Percentiles rank a stretch among this genome's conserved stretches.
Conservation (phyloP, 1,140 invertebrate genomes). For the Limonius californicus region DNA sequence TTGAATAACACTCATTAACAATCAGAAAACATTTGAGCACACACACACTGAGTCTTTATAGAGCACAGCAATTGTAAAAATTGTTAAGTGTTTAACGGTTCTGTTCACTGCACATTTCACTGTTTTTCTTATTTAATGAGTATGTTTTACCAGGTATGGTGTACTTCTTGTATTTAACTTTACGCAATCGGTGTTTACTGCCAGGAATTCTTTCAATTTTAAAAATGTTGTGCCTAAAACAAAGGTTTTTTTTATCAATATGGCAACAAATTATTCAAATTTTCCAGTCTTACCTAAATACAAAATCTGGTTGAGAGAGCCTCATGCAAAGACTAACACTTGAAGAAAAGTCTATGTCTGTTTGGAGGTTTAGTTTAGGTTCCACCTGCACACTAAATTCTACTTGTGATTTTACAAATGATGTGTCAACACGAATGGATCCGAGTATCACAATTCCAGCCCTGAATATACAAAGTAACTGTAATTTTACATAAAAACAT, state of each 20-base stretch:
- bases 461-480: slow-evolving; percentile 44
- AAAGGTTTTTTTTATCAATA: slow-evolving; percentile 22
- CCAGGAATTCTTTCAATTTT: slow-evolving; percentile 67
- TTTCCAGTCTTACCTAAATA: slow-evolving; percentile 61
- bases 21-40: too few relatives aligned
- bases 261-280: too few relatives aligned
- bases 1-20: too few relatives aligned
- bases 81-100: neutral
- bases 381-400: slow-evolving; percentile 69
- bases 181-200: slow-evolving; percentile 61
- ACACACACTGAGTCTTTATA: too few relatives aligned
- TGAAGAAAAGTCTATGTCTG: slow-evolving; percentile 77
- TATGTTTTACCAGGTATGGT: slow-evolving; percentile 66
- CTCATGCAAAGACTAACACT: slow-evolving; percentile 77
- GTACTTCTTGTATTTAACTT: slow-evolving; percentile 52
- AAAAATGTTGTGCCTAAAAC: slow-evolving; percentile 59
- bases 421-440: slow-evolving; percentile 60
- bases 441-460: slow-evolving; percentile 68
- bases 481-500: neutral
- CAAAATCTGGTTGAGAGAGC: slow-evolving; percentile 66
- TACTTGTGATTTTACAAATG: slow-evolving; percentile 65
- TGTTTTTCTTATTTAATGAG: slow-evolving; percentile 73
- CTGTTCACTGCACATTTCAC: slow-evolving; percentile 64
- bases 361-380: slow-evolving; percentile 68
- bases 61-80: neutral